Evolutionary conservation across 2,797 vertebrate genomes (phyloP), one percentile per base, ranked within the genome.

Genomic region (Coregonus ussuriensis): DNA sequence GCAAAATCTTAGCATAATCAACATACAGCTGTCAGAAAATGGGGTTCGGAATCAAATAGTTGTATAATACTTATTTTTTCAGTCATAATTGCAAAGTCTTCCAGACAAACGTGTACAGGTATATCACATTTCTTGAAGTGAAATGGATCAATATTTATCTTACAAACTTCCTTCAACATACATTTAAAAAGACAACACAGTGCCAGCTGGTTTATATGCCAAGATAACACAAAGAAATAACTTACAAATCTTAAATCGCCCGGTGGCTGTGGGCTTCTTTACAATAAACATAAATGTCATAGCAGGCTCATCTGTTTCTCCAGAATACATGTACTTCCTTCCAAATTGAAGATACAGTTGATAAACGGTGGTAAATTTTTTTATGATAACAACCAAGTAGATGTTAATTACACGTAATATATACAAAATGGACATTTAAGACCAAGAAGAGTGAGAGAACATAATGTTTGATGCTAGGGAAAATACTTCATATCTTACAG

Each of bases 131-230:
- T 66, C 76, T 37, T 59, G 35, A 25, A n/a, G 31, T 70, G 76
- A 68, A 65, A 85, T 56, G 21, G 4, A 69, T 14, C 68, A 3
- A 77, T 51, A 31, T 78, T 71, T 3, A 81, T 79, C 74, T 14
- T 56, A 70, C 54, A 16, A 54, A 74, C 71, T 77, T 82, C 80
- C 83, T 86, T 87, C 86, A 83, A 83, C 15, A 90, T 68, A 87
- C 79, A 88, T 82, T 82, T 85, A 82, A 90, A 91, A 83, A 68
- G 73, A 81, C 69, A 84, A 94, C 91, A 93, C 94, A 95, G 93
- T 91, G 84, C 94, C 94, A 94, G 93, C 93, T 94, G 94, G 83
- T 94, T 93, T 92, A 78, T 84, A 87, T 89, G 86, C 87, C 83
- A 88, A 72, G 80, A 84, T 83, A 91, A 90, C 85, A 84, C 79